A percentile compares a stretch with the other conserved stretches of the same genome.
These are phyloP conservation scores for Paratilapia polleni DNA, from an alignment of 2,113 vertebrate genomes.

Conservation along the genomic window DNA sequence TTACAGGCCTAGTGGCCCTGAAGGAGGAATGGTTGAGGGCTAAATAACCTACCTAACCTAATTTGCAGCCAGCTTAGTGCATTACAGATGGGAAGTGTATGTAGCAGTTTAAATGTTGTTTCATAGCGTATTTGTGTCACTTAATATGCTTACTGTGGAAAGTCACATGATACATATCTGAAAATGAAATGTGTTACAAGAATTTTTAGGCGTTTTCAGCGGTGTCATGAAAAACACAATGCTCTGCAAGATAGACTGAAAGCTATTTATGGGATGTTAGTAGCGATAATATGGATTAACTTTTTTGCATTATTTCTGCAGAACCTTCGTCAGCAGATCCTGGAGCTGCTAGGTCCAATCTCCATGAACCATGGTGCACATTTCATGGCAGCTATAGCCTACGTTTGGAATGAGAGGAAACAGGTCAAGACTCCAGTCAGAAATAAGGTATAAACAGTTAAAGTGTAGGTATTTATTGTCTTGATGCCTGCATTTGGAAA, in stretches of 20 bases:
- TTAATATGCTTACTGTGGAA: neutral
- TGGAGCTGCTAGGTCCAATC: conserved; percentile 95
- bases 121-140: neutral
- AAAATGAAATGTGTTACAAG: neutral
- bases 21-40: neutral
- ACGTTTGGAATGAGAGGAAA: conserved; percentile 98
- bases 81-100: neutral
- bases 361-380: conserved; percentile 99
- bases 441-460: conserved; percentile 84
- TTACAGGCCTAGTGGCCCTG: neutral
- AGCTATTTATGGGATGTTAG: neutral
- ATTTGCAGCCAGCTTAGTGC: neutral
- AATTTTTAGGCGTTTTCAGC: neutral
- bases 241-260: neutral
- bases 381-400: conserved; percentile 98
- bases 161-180: neutral
- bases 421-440: conserved; percentile 85
- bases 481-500: neutral
- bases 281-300: neutral
- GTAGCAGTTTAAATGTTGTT: neutral
- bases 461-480: neutral
- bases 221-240: neutral
- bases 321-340: conserved; percentile 97
- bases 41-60: neutral
- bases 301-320: conserved; percentile 59